Evolutionary conservation across 2,113 vertebrate genomes (phyloP).

Genomic region (Xerus inauris): DNA sequence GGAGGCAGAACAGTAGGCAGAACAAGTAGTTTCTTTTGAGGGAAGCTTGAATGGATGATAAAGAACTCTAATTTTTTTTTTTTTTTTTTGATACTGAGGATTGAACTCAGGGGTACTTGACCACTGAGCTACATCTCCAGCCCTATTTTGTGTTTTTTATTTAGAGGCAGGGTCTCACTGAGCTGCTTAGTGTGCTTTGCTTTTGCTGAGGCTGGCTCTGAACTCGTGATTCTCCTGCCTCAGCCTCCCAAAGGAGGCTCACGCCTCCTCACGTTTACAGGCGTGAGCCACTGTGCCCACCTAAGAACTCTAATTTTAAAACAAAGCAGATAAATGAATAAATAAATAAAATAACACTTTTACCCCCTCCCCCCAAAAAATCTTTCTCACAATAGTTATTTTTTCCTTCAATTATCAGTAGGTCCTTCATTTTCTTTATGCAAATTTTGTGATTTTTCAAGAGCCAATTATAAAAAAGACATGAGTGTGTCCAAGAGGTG

Average conservation of each 20-base stretch:
- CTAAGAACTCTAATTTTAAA: background rate
- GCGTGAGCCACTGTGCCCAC: too few relatives aligned
- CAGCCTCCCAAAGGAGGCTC: too few relatives aligned
- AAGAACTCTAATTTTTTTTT: background rate
- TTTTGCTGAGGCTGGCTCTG: too few relatives aligned
- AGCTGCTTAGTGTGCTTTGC: too few relatives aligned
- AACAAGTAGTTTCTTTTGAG: background rate
- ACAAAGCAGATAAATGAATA: background rate
- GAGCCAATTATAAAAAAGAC: background rate
- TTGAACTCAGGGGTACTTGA: too few relatives aligned
- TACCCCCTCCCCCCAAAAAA: background rate
- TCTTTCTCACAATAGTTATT: background rate
- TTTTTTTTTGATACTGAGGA: too few relatives aligned
- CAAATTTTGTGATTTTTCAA: conserved; percentile 36
- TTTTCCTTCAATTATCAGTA: background rate
- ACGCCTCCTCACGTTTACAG: too few relatives aligned
- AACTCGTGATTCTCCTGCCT: too few relatives aligned
- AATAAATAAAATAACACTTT: too few relatives aligned
- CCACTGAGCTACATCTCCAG: too few relatives aligned
- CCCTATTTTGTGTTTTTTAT: too few relatives aligned
- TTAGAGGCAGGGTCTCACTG: too few relatives aligned
- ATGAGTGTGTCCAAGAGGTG: background rate
- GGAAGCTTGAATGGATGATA: background rate
- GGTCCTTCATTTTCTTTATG: background rate
- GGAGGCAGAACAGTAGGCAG: background rate